Evolutionary conservation across 2,888 invertebrate genomes (phyloP), one percentile per base, ranked within the genome.

Genomic region (Dusona sp.): DNA sequence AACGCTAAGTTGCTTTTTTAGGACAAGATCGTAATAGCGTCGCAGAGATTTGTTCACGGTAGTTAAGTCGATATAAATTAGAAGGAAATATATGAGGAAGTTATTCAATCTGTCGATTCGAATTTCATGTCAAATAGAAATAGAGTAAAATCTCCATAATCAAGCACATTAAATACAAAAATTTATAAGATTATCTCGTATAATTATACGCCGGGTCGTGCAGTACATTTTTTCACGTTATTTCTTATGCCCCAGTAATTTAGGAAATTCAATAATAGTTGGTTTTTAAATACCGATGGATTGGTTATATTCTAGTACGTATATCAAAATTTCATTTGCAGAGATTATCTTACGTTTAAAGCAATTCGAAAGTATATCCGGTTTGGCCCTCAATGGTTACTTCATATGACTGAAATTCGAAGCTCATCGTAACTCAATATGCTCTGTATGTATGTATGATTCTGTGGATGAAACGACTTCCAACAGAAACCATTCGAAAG

Each of bases 1-100:
- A 79, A 84, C 84, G 79, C 79, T 68, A 64, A 68, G 79, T 16
- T 84, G 79, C 68, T 75, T 79, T 75, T 79, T 67, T 74, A 79
- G 83, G 74, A 42, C 79, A 45, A 67, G 57, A 75, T 64, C 79
- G 84, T 79, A 68, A 79, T 57, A 61, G 45, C 61, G 61, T 75
- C 48, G 48, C 68, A 68, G 38, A 70, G 61, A 70, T 64, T 65
- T 7, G 29, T 65, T 33, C 64, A 45, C 29, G 33, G 25, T 8
- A 8, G 22, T 29, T 42, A 42, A 77, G 9, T 13, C 9, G 22
- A 70, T 70, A 70, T n/a, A 51, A 45, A 72, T 33, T 48, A n/a
- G 29, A 16, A 51, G 11, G n/a, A 72, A 72, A 70, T 45, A 61
- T 29, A 6, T 29, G 29, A 61, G 61, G 16, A 61, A 61, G 29